phyloP scores from a whole-genome alignment of 2,797 vertebrate species.

The Coregonus suidteri region DNA sequence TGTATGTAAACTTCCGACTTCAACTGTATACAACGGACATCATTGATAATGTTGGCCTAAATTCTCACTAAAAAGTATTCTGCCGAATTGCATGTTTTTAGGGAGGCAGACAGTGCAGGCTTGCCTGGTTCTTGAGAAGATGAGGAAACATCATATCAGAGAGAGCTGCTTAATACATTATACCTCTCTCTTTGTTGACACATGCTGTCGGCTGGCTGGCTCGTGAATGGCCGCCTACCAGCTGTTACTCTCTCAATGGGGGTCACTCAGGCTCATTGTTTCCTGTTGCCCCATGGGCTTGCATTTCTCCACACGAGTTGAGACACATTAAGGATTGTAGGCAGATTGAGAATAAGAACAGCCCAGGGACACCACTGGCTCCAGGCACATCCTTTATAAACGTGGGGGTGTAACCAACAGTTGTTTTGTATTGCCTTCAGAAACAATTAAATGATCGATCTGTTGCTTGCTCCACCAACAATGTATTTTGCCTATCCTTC shows the following conservation, averaged over 20 bases:
- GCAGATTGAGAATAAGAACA: background rate
- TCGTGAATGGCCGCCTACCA: slow-evolving; percentile 54
- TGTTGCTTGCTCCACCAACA: background rate
- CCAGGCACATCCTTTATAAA: background rate
- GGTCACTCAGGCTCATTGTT: slow-evolving; percentile 49
- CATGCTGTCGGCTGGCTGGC: slow-evolving; percentile 47
- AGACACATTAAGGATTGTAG: background rate
- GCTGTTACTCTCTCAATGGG: slow-evolving; percentile 58
- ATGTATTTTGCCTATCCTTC: background rate
- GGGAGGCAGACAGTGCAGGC: background rate
- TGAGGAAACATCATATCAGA: slow-evolving; percentile 6
- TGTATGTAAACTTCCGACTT: no score
- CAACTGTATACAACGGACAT: no score
- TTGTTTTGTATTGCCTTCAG: background rate
- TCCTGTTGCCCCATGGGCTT: slow-evolving; percentile 27
- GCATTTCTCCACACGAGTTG: slow-evolving; percentile 44
- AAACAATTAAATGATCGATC: background rate
- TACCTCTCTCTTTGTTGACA: slow-evolving; percentile 45
- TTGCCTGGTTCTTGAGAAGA: background rate
- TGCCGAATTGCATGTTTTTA: background rate
- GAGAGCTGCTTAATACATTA: slow-evolving; percentile 30
- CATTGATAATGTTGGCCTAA: background rate
- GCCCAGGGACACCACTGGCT: background rate
- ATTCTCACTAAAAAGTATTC: slow-evolving; percentile 5
- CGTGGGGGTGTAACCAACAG: background rate